Evolutionary conservation across 2,113 vertebrate genomes (phyloP).

Genomic region (Leptobrachium ailaonicum): DNA sequence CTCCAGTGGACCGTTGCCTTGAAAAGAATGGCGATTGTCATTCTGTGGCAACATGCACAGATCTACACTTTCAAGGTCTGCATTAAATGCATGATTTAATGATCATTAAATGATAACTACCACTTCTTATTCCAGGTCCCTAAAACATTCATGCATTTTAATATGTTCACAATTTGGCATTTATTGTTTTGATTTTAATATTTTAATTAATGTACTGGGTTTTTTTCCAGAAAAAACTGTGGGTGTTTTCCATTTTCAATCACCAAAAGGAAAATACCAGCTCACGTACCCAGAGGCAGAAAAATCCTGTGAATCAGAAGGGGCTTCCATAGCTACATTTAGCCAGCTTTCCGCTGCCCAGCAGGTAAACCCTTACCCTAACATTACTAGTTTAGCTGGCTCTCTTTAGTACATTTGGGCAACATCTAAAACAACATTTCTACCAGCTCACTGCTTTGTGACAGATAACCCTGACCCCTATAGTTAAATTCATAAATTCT

Average conservation of each 20-base stretch:
- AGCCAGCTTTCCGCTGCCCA: conserved; percentile 85
- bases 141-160: too few relatives aligned
- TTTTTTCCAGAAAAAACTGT: conserved; percentile 77
- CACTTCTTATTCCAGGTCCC: too few relatives aligned
- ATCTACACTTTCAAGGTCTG: conserved; percentile 89
- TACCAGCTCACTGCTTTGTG: too few relatives aligned
- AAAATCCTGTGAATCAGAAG: conserved; percentile 73
- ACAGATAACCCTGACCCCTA: too few relatives aligned
- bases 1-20: conserved; percentile 84
- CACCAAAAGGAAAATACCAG: conserved; percentile 74
- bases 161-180: too few relatives aligned
- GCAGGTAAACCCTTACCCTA: conserved; percentile 70
- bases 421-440: too few relatives aligned
- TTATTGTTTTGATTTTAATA: too few relatives aligned
- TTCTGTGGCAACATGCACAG: conserved; percentile 76
- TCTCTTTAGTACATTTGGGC: too few relatives aligned
- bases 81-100: not conserved
- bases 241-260: conserved; percentile 88
- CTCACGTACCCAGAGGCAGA: conserved; percentile 80
- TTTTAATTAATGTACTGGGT: too few relatives aligned
- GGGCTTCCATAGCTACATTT: conserved; percentile 76
- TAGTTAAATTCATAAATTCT: too few relatives aligned
- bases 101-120: too few relatives aligned
- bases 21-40: conserved; percentile 79
- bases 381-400: too few relatives aligned